Percentiles rank a stretch among this genome's conserved stretches.
Conservation (phyloP, 2,113 vertebrate species). For the Nettapus auritus region DNA sequence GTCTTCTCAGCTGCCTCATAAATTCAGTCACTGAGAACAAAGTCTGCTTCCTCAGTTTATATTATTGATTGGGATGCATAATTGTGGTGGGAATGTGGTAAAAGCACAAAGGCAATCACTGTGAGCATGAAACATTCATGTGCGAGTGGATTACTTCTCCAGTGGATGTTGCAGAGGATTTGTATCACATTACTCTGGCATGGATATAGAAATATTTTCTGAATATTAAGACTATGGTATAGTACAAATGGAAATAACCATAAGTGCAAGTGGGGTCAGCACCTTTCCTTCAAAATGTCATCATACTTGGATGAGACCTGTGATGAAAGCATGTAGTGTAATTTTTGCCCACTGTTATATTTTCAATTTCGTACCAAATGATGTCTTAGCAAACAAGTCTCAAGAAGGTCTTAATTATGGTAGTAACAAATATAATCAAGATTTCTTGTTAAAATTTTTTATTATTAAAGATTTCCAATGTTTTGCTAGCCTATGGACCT, state of each 20-base stretch:
- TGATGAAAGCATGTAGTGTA: neutral
- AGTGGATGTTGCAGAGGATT: constrained; percentile 44
- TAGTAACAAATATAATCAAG: neutral
- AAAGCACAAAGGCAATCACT: constrained; percentile 87
- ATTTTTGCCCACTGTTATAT: neutral
- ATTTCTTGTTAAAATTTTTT: neutral
- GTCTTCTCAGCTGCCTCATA: constrained; percentile 8
- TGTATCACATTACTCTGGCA: constrained; percentile 71
- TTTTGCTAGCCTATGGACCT: neutral
- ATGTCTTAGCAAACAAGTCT: neutral
- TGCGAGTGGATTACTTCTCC: constrained; percentile 70
- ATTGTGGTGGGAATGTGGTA: constrained; percentile 74
- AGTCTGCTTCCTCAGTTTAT: constrained; percentile 68
- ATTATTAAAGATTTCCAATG: neutral
- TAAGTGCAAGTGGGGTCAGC: constrained; percentile 8
- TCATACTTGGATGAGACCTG: neutral
- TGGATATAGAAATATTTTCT: constrained; percentile 15
- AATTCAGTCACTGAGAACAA: constrained; percentile 33
- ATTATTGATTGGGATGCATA: constrained; percentile 82
- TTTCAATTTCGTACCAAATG: neutral
- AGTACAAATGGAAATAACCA: constrained; percentile 38
- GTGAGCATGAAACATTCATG: constrained; percentile 79
- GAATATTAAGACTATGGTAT: constrained; percentile 46
- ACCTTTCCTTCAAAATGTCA: neutral
- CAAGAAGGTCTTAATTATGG: neutral